phyloP scores from a whole-genome alignment of 2,888 invertebrate genomes.

The Caenorhabditis sp. region DNA sequence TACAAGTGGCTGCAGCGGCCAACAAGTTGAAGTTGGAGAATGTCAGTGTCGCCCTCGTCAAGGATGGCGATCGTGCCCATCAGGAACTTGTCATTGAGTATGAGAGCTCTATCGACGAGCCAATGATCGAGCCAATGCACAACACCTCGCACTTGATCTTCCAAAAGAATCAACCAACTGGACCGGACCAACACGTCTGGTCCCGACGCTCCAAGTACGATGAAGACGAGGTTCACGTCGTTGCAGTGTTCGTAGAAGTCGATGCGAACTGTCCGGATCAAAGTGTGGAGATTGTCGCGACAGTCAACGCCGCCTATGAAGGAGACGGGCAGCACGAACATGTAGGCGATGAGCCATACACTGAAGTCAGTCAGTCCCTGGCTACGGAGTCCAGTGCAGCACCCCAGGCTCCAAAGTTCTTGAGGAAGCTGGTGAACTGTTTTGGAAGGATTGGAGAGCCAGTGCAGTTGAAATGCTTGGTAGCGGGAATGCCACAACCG shows the following conservation, averaged over 20 bases:
- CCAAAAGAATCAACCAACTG: constrained; percentile 51
- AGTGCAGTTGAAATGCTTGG: constrained; percentile 79
- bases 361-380: constrained; percentile 65
- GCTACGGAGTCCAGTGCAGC: constrained; percentile 68
- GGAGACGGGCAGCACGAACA: constrained; percentile 27
- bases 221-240: constrained; percentile 69
- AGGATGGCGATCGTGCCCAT: constrained; percentile 72
- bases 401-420: constrained; percentile 71
- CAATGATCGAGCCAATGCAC: constrained; percentile 39
- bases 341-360: constrained; percentile 27
- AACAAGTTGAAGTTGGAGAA: constrained; percentile 75
- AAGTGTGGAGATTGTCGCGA: constrained; percentile 73
- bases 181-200: constrained; percentile 64
- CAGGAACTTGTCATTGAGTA: constrained; percentile 76
- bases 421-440: constrained; percentile 66
- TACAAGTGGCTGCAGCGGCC: constrained; percentile 75
- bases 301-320: constrained; percentile 69
- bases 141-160: constrained; percentile 60
- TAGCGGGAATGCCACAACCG: constrained; percentile 83
- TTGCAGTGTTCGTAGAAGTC: constrained; percentile 75
- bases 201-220: constrained; percentile 66
- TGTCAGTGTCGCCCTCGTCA: constrained; percentile 73
- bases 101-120: constrained; percentile 69
- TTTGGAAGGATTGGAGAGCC: constrained; percentile 69
- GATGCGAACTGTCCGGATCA: constrained; percentile 76